These are phyloP conservation scores for Paramormyrops hopkinsi DNA, from an alignment of 2,797 vertebrate genomes.

Conservation along the genomic window DNA sequence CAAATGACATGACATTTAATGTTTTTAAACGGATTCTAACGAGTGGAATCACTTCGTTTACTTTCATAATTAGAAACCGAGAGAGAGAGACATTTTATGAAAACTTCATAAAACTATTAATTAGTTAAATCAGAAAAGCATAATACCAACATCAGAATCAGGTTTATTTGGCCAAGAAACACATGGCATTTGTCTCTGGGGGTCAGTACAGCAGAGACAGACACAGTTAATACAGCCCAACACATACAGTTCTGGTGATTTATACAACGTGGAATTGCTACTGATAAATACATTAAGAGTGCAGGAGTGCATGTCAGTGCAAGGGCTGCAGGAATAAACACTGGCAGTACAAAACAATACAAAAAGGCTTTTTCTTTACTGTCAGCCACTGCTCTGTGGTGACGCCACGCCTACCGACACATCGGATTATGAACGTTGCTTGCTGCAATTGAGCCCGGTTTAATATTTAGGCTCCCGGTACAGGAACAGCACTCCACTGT, in stretches of 20 bases:
- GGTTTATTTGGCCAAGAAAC: background rate
- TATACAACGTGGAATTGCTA: background rate
- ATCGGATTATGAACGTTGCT: slow-evolving; percentile 2
- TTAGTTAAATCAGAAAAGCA: background rate
- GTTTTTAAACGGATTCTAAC: slow-evolving; percentile 11
- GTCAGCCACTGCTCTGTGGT: background rate
- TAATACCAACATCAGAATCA: background rate
- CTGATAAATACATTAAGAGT: background rate
- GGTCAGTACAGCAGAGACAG: background rate
- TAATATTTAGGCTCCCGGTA: slow-evolving; percentile 2
- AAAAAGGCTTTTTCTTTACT: background rate
- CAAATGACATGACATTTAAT: slow-evolving; percentile 11
- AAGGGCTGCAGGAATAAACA: background rate
- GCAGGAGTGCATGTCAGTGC: background rate
- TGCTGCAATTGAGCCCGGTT: slow-evolving; percentile 1
- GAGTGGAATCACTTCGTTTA: slow-evolving; percentile 13
- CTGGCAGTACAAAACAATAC: background rate
- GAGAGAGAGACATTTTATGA: slow-evolving; percentile 18
- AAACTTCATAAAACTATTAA: slow-evolving; percentile 15
- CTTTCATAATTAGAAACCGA: slow-evolving; percentile 19
- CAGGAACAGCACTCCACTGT: background rate
- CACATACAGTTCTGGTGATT: background rate
- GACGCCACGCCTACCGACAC: background rate
- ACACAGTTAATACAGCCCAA: background rate
- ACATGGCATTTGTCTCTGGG: background rate